phyloP scores from a whole-genome alignment of 2,888 invertebrate species.

The Cataglyphis livida region DNA sequence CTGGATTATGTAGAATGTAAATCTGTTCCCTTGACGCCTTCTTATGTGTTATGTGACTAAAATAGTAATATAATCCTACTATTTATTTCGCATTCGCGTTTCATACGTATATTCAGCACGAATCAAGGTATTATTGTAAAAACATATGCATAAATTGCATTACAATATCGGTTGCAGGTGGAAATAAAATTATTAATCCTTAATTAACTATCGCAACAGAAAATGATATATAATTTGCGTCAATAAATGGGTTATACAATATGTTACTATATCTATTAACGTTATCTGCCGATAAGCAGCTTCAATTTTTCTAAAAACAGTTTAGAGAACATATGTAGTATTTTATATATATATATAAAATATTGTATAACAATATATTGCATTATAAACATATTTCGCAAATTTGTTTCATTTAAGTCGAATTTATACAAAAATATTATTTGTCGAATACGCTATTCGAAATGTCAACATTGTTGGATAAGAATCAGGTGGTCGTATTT shows the following conservation, averaged over 20 bases:
- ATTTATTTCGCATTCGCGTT: not conserved
- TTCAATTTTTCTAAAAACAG: slow-evolving; percentile 15
- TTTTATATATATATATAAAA: not conserved
- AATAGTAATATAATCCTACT: not conserved
- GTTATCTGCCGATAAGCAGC: not conserved
- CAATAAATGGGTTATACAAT: not conserved
- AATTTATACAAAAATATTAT: not conserved
- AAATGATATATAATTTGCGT: not conserved
- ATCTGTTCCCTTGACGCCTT: not conserved
- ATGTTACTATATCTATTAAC: not conserved
- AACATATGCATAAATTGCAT: not conserved
- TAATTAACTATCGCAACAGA: slow-evolving; percentile 11
- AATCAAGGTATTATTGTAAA: not conserved
- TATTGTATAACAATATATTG: too few relatives aligned
- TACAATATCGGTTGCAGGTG: not conserved
- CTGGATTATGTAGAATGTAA: slow-evolving; percentile 4
- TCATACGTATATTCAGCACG: not conserved
- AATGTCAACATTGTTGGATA: not conserved
- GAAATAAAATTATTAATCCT: not conserved
- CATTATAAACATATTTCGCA: not conserved
- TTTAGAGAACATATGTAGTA: not conserved
- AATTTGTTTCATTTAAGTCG: not conserved
- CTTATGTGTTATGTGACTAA: not conserved
- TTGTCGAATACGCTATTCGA: not conserved
- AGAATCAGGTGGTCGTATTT: slow-evolving; percentile 10